Evolutionary conservation across 1,140 invertebrate genomes (phyloP).

Genomic region (Orussus abietinus): DNA sequence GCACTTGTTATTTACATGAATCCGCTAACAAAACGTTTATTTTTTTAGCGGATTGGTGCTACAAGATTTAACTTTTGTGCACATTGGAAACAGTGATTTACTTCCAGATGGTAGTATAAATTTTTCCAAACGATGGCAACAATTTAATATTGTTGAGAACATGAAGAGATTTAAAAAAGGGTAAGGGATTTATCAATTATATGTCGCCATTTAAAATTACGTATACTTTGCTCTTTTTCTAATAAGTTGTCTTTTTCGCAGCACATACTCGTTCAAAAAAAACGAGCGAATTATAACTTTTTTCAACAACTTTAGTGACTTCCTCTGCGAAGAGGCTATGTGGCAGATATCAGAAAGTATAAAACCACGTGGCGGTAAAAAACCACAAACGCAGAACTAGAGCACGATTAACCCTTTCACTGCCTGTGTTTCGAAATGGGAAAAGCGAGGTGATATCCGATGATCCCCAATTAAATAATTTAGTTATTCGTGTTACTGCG

Average conservation of each 20-base stretch:
- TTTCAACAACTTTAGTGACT: conserved; percentile 96
- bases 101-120: conserved; percentile 87
- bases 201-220: conserved; percentile 4
- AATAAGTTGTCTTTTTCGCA: conserved; percentile 44
- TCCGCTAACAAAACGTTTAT: too few relatives aligned
- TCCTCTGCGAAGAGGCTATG: conserved; percentile 92
- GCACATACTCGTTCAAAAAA: conserved; percentile 81
- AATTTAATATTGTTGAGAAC: conserved; percentile 95
- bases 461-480: background rate
- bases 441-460: conserved; percentile 17
- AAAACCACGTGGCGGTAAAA: conserved; percentile 79
- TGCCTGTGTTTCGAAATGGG: conserved; percentile 29
- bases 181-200: conserved; percentile 55
- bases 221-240: background rate
- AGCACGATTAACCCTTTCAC: conserved; percentile 31
- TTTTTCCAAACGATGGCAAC: conserved; percentile 97
- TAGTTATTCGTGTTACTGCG: too few relatives aligned
- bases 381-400: conserved; percentile 47
- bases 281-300: conserved; percentile 91
- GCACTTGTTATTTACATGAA: too few relatives aligned
- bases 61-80: conserved; percentile 98
- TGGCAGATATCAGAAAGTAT: conserved; percentile 97
- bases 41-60: conserved; percentile 88
- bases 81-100: conserved; percentile 92
- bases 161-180: conserved; percentile 95